Evolutionary conservation across 2,888 invertebrate species (phyloP).

Genomic region (Oxyteleia sp.): DNA sequence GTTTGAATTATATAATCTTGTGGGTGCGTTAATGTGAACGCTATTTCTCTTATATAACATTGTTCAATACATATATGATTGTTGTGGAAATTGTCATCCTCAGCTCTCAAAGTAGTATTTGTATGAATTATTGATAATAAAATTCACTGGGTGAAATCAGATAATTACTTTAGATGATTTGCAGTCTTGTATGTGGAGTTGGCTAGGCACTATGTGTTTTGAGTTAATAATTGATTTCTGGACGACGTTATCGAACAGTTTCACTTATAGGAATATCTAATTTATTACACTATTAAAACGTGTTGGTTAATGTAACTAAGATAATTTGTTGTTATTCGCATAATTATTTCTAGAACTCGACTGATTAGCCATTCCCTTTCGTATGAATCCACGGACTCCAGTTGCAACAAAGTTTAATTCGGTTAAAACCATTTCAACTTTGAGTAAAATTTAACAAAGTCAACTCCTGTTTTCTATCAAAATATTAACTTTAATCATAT

Average conservation of each 20-base stretch:
- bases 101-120: background rate
- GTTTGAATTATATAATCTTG: slow-evolving; percentile 2
- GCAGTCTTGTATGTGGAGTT: background rate
- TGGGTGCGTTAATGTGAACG: background rate
- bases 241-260: background rate
- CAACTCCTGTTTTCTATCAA: slow-evolving; percentile 37
- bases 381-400: slow-evolving; percentile 24
- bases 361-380: slow-evolving; percentile 14
- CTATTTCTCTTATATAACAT: slow-evolving; percentile 7
- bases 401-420: slow-evolving; percentile 51
- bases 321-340: slow-evolving; percentile 33
- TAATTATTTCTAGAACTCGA: slow-evolving; percentile 30
- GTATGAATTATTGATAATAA: slow-evolving; percentile 6
- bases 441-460: slow-evolving; percentile 48
- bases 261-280: background rate
- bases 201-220: background rate
- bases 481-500: slow-evolving; percentile 37
- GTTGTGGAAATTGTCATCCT: slow-evolving; percentile 7
- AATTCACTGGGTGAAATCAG: background rate
- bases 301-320: background rate
- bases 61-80: background rate
- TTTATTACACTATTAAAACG: background rate
- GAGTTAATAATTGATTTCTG: background rate
- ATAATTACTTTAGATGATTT: slow-evolving; percentile 2
- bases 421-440: slow-evolving; percentile 42